Conservation (phyloP, 1,140 invertebrate species). For the Sweltsa coloradensis region DNA sequence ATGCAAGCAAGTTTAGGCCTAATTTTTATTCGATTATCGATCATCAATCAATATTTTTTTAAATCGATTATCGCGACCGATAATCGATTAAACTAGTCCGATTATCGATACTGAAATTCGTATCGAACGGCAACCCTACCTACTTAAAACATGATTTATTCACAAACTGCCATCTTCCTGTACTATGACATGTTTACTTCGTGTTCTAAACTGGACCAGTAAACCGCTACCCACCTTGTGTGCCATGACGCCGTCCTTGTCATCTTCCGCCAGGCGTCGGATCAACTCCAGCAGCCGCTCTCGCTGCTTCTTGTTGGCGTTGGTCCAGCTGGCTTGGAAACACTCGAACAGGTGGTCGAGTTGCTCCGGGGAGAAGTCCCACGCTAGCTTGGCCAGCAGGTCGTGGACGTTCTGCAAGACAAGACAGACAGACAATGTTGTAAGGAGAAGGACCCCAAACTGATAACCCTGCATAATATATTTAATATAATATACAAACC, state of each 20-base stretch:
- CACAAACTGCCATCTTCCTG: constrained; percentile 2
- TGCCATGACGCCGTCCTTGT: constrained; percentile 98
- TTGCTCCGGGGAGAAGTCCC: constrained; percentile 96
- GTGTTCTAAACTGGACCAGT: constrained; percentile 4
- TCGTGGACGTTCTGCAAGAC: constrained; percentile 97
- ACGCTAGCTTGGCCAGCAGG: constrained; percentile 88
- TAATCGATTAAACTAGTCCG: background rate
- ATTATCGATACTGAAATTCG: background rate
- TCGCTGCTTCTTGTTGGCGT: constrained; percentile 89
- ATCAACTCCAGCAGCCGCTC: constrained; percentile 94
- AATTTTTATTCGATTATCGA: too few species aligned
- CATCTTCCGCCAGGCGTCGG: constrained; percentile 87
- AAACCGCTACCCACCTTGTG: constrained; percentile 59
- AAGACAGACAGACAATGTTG: too few species aligned
- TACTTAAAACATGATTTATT: background rate
- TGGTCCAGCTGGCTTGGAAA: constrained; percentile 93
- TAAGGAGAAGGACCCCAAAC: too few species aligned
- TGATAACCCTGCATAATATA: too few species aligned
- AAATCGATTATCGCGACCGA: too few species aligned
- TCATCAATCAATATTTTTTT: too few species aligned
- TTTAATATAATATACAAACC: too few species aligned
- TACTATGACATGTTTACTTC: background rate
- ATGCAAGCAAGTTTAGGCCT: too few species aligned
- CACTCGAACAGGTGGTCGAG: constrained; percentile 95
- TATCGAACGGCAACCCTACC: too few species aligned